Conservation (phyloP, 2,888 invertebrate species). For the Caenorhabditis angaria region DNA sequence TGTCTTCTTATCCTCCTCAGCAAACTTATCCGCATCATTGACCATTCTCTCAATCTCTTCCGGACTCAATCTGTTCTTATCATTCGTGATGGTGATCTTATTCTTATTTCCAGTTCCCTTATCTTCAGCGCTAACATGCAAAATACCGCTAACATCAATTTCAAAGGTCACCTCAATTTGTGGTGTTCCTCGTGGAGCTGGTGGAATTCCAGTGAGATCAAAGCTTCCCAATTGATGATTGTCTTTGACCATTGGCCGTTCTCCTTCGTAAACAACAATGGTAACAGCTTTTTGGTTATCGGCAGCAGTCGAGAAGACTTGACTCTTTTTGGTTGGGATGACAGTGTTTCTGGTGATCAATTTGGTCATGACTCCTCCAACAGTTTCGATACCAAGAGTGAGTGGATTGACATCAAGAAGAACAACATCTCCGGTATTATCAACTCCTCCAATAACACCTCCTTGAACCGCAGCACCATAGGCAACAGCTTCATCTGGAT, state of each 20-base stretch:
- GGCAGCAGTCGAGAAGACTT: slow-evolving; percentile 97
- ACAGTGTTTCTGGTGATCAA: slow-evolving; percentile 96
- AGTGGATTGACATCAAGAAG: slow-evolving; percentile 96
- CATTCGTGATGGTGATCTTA: slow-evolving; percentile 97
- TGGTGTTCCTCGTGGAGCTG: slow-evolving; percentile 75
- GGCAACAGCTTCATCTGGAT: slow-evolving; percentile 98
- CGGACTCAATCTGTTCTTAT: slow-evolving; percentile 85
- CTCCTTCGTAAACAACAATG: slow-evolving; percentile 97
- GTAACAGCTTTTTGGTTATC: slow-evolving; percentile 99
- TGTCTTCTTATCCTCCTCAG: slow-evolving; percentile 97
- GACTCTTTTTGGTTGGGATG: slow-evolving; percentile 97
- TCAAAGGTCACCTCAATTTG: slow-evolving; percentile 74
- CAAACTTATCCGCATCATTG: slow-evolving; percentile 96
- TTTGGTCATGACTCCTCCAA: slow-evolving; percentile 99
- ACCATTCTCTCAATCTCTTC: slow-evolving; percentile 99
- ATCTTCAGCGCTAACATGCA: slow-evolving; percentile 90
- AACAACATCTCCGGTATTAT: slow-evolving; percentile 85
- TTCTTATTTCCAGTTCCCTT: slow-evolving; percentile 98
- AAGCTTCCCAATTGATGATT: slow-evolving; percentile 98
- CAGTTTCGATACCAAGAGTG: slow-evolving; percentile 98
- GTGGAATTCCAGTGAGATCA: slow-evolving; percentile 78
- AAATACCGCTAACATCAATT: slow-evolving; percentile 75
- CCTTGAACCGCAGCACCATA: slow-evolving; percentile 98
- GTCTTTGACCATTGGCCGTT: slow-evolving; percentile 99
- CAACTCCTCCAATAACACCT: slow-evolving; percentile 95